These are phyloP conservation scores for Cecropterus lyciades DNA, from an alignment of 1,140 invertebrate genomes.

Conservation along the genomic window DNA sequence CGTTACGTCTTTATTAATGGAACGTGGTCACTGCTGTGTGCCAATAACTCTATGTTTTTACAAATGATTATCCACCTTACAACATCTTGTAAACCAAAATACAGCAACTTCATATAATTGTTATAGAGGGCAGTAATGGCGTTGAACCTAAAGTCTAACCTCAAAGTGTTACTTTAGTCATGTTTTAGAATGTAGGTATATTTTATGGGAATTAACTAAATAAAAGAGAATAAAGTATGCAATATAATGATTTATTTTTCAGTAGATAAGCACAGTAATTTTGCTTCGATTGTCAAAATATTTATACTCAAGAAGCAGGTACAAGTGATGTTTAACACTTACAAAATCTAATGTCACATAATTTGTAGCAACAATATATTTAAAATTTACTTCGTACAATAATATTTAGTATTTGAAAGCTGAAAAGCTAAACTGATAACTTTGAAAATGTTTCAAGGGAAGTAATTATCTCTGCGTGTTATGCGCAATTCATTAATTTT, in stretches of 20 bases:
- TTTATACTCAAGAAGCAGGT: slow-evolving; percentile 80
- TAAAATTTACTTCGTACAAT: slow-evolving; percentile 26
- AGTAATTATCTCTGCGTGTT: background rate
- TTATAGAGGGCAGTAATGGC: no score
- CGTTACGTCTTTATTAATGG: no score
- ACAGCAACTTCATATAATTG: no score
- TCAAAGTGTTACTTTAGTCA: no score
- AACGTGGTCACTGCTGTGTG: no score
- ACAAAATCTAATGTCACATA: slow-evolving; percentile 63
- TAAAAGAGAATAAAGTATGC: slow-evolving; percentile 54
- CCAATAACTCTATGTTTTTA: no score
- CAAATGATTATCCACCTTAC: no score
- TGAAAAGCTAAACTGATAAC: slow-evolving; percentile 10
- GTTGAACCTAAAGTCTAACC: no score
- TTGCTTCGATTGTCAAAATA: slow-evolving; percentile 83
- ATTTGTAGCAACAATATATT: slow-evolving; percentile 44
- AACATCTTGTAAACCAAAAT: no score
- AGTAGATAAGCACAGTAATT: slow-evolving; percentile 82
- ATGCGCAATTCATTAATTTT: background rate
- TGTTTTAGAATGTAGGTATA: no score
- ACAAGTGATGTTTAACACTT: slow-evolving; percentile 81
- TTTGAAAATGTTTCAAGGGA: background rate
- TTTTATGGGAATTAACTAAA: slow-evolving; percentile 13
- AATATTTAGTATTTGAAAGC: slow-evolving; percentile 30
- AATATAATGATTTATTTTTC: slow-evolving; percentile 82